phyloP scores from a whole-genome alignment of 1,140 invertebrate species.

The Adoxophyes honmai region DNA sequence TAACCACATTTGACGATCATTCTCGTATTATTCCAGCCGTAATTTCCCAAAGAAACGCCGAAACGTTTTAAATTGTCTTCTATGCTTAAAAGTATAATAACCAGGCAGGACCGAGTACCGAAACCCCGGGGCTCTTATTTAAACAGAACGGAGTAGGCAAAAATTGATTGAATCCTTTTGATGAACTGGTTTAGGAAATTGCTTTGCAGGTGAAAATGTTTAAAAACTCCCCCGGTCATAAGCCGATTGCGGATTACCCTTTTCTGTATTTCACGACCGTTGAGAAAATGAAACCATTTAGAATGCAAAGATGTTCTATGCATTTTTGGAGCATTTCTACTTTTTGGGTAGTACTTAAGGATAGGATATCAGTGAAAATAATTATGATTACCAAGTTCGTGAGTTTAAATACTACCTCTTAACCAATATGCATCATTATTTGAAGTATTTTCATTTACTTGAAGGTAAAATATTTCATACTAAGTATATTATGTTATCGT shows the following conservation, averaged over 20 bases:
- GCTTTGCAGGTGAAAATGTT: slow-evolving; percentile 44
- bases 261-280: slow-evolving; percentile 48
- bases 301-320: slow-evolving; percentile 57
- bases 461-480: too few species aligned
- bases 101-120: too few species aligned
- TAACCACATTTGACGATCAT: slow-evolving; percentile 46
- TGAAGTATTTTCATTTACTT: too few species aligned
- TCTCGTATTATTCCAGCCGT: not conserved
- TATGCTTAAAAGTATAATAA: too few species aligned
- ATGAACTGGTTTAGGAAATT: slow-evolving; percentile 37
- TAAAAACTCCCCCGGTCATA: slow-evolving; percentile 40
- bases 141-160: slow-evolving; percentile 22
- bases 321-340: slow-evolving; percentile 28
- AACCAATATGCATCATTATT: too few species aligned
- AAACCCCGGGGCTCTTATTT: slow-evolving; percentile 11
- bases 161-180: slow-evolving; percentile 23
- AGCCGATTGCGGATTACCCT: slow-evolving; percentile 54
- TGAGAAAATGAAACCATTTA: slow-evolving; percentile 59
- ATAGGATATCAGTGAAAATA: too few species aligned
- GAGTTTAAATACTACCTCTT: too few species aligned
- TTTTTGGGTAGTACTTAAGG: not conserved
- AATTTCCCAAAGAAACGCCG: not conserved
- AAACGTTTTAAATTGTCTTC: too few species aligned
- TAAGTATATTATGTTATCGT: too few species aligned
- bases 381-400: too few species aligned